Base-by-base conservation (phyloP, 1,140 invertebrate genomes). In the Anadara kagoshimensis region DNA sequence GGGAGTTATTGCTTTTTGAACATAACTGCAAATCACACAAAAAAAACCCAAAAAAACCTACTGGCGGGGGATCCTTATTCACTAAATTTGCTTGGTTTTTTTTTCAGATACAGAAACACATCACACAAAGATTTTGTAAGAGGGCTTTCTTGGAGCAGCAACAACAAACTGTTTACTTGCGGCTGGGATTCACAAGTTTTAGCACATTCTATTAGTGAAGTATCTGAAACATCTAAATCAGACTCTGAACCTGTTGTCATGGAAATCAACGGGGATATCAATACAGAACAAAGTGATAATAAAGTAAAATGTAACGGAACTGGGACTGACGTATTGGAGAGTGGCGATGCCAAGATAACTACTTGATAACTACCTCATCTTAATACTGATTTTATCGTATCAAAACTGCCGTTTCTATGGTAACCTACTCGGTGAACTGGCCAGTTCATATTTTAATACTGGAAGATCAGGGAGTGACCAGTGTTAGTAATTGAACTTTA, bases 91-190 rank as follows among this genome's bases (percentile, higher is more conserved):
- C 11, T 36, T 73, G 57, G 61, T 73, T 75, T 76, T 51, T 72
- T 69, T 80, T 83, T 45, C 70, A 88, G 87, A 12, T 87, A 85
- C 71, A 68, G 54, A 57, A 81, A 83, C 73, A 65, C 58, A 24
- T 63, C 75, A 24, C 87, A 88, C 65, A 62, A 66, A 29, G 85
- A 86, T 63, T 85, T 84, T 77, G 83, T 88, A n/a, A 75, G 78
- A 44, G 85, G 84, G 18, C 22, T 85, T 29, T 76, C 75, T 12
- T 85, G 84, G 84, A 64, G 74, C 14, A 69, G 70, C 12, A 74
- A 66, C 12, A 53, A 73, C 14, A 69, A 74, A 14, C 67, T 87
- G 11, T 82, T 78, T 54, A 83, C 85, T 0, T 86, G 82, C 74
- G 84, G 84, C 11, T 87, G 83, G 83, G 86, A 87, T 67, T 79